A percentile compares a stretch with the other conserved stretches of the same genome.
These are phyloP conservation scores for Amphibalanus amphitrite DNA, from an alignment of 1,140 invertebrate genomes.

Conservation along the genomic window DNA sequence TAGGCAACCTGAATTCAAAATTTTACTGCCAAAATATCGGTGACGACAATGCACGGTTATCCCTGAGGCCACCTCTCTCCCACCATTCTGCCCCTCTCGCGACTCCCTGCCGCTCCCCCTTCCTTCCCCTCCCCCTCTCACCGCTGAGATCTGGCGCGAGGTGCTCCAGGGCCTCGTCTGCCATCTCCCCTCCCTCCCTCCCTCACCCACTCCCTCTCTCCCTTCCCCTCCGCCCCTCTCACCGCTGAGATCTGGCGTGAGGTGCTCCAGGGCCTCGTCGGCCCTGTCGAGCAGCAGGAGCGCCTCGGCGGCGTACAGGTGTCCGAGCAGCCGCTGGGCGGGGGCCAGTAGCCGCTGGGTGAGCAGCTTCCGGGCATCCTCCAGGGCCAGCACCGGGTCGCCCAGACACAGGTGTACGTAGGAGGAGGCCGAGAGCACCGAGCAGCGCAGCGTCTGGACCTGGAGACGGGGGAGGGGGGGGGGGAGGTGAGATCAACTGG, in stretches of 20 bases:
- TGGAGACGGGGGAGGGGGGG: conserved; percentile 17
- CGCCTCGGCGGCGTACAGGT: conserved; percentile 75
- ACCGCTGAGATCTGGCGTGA: conserved; percentile 43
- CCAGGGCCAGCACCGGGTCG: conserved; percentile 61
- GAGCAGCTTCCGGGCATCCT: conserved; percentile 50
- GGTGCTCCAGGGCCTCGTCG: conserved; percentile 59
- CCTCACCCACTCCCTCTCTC: too few species aligned
- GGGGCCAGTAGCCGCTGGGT: conserved; percentile 28
- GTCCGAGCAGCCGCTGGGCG: conserved; percentile 47
- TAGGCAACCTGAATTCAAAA: too few species aligned
- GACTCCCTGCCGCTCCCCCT: too few species aligned
- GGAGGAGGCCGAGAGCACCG: conserved; percentile 55
- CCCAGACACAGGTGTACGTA: conserved; percentile 70
- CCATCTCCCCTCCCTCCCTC: too few species aligned
- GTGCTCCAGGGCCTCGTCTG: too few species aligned
- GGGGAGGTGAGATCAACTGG: too few species aligned
- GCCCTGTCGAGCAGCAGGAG: conserved; percentile 65
- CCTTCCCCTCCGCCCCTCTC: background rate
- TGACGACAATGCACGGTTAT: too few species aligned
- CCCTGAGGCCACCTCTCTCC: too few species aligned
- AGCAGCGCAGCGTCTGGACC: conserved; percentile 30
- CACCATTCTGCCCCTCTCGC: too few species aligned
- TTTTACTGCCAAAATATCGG: too few species aligned
- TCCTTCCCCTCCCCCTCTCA: too few species aligned
- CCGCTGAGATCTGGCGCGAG: too few species aligned